A percentile compares a stretch with the other conserved stretches of the same genome.
Evolutionary conservation across 35 echinoderm and acorn worm genomes (phyloP).

Genomic region (Apostichopus parvimensis): DNA sequence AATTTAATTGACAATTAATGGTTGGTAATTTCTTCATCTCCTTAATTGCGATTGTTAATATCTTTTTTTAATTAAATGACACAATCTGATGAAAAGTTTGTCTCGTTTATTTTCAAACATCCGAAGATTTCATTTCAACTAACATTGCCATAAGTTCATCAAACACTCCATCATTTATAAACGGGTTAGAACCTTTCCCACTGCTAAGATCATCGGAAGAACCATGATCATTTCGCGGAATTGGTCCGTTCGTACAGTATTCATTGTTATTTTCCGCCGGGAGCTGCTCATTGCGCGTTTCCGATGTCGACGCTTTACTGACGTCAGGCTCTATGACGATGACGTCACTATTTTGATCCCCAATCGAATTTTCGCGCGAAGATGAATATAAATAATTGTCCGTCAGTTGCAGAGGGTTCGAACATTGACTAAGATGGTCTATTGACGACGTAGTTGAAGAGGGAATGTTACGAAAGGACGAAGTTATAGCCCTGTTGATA

Average conservation of each 20-base stretch:
- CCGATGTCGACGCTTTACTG: background rate
- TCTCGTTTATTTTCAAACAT: conserved; percentile 4
- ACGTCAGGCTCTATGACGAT: background rate
- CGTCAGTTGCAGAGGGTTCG: conserved; percentile 36
- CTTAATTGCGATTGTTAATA: too few species aligned
- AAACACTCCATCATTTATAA: conserved; percentile 36
- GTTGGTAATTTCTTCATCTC: too few species aligned
- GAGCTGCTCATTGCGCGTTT: background rate
- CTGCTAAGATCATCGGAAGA: background rate
- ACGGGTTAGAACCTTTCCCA: background rate
- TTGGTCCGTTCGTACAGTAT: background rate
- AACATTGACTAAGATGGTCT: conserved; percentile 20
- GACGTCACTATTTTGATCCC: conserved; percentile 25
- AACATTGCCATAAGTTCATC: conserved; percentile 45
- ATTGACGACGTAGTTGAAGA: conserved; percentile 8
- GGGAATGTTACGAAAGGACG: conserved; percentile 33
- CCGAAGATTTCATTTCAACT: conserved; percentile 38
- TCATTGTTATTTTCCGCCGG: background rate
- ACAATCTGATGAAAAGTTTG: too few species aligned
- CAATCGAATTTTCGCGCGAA: conserved; percentile 31
- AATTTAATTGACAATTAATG: too few species aligned
- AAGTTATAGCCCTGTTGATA: conserved; percentile 24
- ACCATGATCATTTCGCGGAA: background rate
- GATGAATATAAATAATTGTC: conserved; percentile 39
- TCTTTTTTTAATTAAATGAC: too few species aligned